Conservation (phyloP, 2,888 invertebrate genomes). For the Ennomos quercinarius region DNA sequence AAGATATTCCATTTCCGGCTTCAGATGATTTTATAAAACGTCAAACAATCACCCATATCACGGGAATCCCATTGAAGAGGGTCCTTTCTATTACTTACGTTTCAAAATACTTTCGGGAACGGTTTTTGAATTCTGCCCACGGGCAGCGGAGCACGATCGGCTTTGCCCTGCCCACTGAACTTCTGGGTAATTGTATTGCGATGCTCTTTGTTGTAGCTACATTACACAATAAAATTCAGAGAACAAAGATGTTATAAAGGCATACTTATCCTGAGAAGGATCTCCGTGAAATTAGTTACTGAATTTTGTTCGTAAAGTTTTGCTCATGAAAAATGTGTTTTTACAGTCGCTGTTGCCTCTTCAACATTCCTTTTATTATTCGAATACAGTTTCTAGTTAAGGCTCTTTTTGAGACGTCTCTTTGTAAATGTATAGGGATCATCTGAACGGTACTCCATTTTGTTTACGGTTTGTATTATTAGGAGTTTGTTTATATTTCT, state of each 20-base stretch:
- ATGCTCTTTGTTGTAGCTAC: slow-evolving; percentile 34
- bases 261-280: slow-evolving; percentile 28
- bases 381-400: slow-evolving; percentile 11
- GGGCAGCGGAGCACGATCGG: slow-evolving; percentile 28
- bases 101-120: slow-evolving; percentile 33
- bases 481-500: slow-evolving; percentile 13
- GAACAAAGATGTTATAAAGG: slow-evolving; percentile 40
- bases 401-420: slow-evolving; percentile 11
- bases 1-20: slow-evolving; percentile 25
- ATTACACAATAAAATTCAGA: slow-evolving; percentile 37
- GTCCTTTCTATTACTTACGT: slow-evolving; percentile 37
- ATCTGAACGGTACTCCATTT: slow-evolving; percentile 2
- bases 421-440: slow-evolving; percentile 4
- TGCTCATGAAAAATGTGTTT: slow-evolving; percentile 13
- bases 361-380: not conserved
- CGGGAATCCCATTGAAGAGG: slow-evolving; percentile 52
- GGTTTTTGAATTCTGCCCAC: slow-evolving; percentile 42
- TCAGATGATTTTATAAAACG: slow-evolving; percentile 53
- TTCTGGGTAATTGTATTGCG: slow-evolving; percentile 35
- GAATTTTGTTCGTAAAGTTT: slow-evolving; percentile 40
- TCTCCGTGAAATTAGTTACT: slow-evolving; percentile 43
- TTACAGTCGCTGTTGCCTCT: not conserved
- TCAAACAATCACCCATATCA: slow-evolving; percentile 49
- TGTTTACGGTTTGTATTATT: slow-evolving; percentile 14
- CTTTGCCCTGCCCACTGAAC: slow-evolving; percentile 35